phyloP scores from a whole-genome alignment of 1,140 invertebrate genomes.

The Leptopilina boulardi region DNA sequence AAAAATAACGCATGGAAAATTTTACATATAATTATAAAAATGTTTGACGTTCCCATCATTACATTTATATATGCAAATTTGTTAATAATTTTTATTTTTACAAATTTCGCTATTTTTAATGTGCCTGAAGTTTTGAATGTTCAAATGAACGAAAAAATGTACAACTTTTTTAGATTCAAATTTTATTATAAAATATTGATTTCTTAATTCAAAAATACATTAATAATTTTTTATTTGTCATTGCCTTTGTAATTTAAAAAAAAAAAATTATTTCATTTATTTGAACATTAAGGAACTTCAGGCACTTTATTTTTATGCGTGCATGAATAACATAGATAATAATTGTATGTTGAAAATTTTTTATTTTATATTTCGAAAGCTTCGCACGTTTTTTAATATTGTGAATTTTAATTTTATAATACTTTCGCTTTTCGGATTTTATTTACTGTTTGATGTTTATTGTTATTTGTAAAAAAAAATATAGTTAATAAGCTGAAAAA shows the following conservation, averaged over 20 bases:
- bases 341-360: not conserved
- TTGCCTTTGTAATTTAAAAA: no score
- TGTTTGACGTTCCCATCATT: constrained; percentile 6
- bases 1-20: not conserved
- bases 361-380: not conserved
- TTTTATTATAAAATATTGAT: no score
- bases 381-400: constrained; percentile 1
- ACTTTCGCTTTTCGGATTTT: not conserved
- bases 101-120: no score
- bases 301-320: not conserved
- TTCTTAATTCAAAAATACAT: no score
- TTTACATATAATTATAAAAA: not conserved
- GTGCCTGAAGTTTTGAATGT: no score
- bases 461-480: not conserved
- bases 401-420: not conserved
- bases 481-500: no score
- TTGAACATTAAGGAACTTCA: no score
- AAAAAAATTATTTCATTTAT: no score
- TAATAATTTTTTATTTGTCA: no score
- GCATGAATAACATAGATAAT: not conserved
- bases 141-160: no score
- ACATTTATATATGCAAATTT: constrained; percentile 1
- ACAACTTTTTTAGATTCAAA: no score
- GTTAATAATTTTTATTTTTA: not conserved
- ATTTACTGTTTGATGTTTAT: not conserved